A percentile compares a stretch with the other conserved stretches of the same genome.
Evolutionary conservation across 2,113 vertebrate species (phyloP).

Genomic region (Corydoras maculifer): DNA sequence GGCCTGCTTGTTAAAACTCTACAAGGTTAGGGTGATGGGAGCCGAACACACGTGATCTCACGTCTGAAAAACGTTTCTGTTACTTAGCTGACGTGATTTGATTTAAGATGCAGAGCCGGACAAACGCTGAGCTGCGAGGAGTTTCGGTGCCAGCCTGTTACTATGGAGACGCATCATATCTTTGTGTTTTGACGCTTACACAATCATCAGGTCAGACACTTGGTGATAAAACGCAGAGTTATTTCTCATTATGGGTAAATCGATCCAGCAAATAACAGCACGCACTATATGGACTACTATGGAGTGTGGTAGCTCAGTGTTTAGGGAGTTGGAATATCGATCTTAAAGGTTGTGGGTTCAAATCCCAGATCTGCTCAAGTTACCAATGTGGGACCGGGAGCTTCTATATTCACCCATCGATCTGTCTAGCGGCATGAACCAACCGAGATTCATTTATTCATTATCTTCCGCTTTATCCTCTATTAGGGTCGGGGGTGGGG

Average conservation of each 20-base stretch:
- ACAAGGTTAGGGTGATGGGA: too few relatives aligned
- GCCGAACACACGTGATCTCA: not conserved
- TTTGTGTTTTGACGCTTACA: conserved; percentile 17
- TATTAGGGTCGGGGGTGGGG: too few relatives aligned
- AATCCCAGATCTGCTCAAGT: too few relatives aligned
- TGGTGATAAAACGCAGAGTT: conserved; percentile 6
- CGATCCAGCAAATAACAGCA: conserved; percentile 3
- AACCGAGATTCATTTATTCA: too few relatives aligned
- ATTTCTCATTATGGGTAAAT: not conserved
- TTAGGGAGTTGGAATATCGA: too few relatives aligned
- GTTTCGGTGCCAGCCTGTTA: conserved; percentile 15
- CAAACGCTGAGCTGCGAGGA: conserved; percentile 3
- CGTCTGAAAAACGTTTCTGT: not conserved
- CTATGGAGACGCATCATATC: conserved; percentile 29
- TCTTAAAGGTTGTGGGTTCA: too few relatives aligned
- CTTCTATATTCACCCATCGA: too few relatives aligned
- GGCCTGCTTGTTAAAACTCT: not conserved
- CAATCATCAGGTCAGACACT: conserved; percentile 7
- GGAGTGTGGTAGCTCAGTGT: too few relatives aligned
- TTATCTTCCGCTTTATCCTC: too few relatives aligned
- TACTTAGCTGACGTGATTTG: not conserved
- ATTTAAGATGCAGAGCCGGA: not conserved
- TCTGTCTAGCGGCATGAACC: too few relatives aligned
- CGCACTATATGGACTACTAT: too few relatives aligned
- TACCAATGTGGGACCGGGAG: too few relatives aligned